These are phyloP conservation scores for Dolichomitus sp. DNA, from an alignment of 2,888 invertebrate species.

Conservation along the genomic window DNA sequence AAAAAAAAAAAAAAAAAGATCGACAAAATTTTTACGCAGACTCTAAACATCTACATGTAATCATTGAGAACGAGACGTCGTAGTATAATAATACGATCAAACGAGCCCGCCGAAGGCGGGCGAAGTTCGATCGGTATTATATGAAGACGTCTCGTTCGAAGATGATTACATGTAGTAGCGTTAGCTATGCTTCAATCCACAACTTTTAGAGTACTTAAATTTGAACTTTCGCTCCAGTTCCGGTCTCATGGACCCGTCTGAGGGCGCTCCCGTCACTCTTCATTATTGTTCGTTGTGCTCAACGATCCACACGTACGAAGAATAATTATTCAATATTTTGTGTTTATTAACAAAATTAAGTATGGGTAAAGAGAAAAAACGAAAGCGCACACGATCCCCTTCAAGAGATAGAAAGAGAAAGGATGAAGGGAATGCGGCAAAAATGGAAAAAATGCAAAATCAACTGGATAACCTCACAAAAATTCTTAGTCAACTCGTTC, in stretches of 20 bases:
- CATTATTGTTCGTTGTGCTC: background rate
- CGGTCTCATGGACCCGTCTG: background rate
- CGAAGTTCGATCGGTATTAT: too few relatives aligned
- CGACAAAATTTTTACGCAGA: background rate
- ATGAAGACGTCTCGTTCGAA: conserved; percentile 36
- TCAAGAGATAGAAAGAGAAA: conserved; percentile 17
- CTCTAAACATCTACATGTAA: conserved; percentile 28
- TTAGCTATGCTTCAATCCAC: too few relatives aligned
- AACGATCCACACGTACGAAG: background rate
- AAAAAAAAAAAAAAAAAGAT: background rate
- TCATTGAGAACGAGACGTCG: too few relatives aligned
- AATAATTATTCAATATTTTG: background rate
- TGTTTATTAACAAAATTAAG: background rate
- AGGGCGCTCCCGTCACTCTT: background rate
- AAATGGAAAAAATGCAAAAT: conserved; percentile 22
- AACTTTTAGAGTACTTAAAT: background rate
- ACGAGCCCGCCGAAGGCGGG: too few relatives aligned
- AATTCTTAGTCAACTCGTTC: background rate
- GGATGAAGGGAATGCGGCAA: background rate
- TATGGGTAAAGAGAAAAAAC: conserved; percentile 4
- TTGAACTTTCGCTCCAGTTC: background rate
- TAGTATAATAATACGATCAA: too few relatives aligned
- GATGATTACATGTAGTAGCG: conserved; percentile 14
- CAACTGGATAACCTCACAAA: conserved; percentile 22
- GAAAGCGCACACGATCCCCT: conserved; percentile 12